Evolutionary conservation across 1,140 invertebrate species (phyloP).

Genomic region (Protaetia brevitarsis): DNA sequence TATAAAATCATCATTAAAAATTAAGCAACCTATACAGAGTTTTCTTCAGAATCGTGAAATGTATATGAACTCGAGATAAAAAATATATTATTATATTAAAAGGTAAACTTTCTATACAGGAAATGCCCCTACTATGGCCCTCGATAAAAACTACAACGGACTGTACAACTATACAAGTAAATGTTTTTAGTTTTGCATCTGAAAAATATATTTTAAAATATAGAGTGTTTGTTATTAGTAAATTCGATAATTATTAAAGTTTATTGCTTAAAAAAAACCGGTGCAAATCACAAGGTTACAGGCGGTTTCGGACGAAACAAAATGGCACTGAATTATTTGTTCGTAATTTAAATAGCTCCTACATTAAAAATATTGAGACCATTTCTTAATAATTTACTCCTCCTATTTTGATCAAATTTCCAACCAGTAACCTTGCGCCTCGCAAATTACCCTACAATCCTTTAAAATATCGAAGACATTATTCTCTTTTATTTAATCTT

Average conservation of each 20-base stretch:
- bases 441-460: no score
- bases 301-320: background rate
- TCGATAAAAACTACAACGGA: background rate
- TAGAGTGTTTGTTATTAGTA: background rate
- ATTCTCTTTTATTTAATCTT: background rate
- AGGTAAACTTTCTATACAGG: background rate
- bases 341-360: background rate
- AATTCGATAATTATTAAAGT: no score
- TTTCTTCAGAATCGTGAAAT: background rate
- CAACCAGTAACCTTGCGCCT: background rate
- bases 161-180: slow-evolving; percentile 15
- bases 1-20: slow-evolving; percentile 8
- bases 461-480: slow-evolving; percentile 6
- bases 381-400: background rate
- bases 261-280: slow-evolving; percentile 7
- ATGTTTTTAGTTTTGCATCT: background rate
- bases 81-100: slow-evolving; percentile 1
- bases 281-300: background rate
- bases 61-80: slow-evolving; percentile 4
- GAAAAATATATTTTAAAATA: slow-evolving; percentile 4
- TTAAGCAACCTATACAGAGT: slow-evolving; percentile 2
- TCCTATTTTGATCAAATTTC: background rate
- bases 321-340: slow-evolving; percentile 14
- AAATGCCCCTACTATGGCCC: slow-evolving; percentile 8
- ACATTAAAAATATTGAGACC: background rate